These are phyloP conservation scores for Coelogynopora nodosa DNA, from an alignment of 2,888 invertebrate genomes.

Conservation along the genomic window DNA sequence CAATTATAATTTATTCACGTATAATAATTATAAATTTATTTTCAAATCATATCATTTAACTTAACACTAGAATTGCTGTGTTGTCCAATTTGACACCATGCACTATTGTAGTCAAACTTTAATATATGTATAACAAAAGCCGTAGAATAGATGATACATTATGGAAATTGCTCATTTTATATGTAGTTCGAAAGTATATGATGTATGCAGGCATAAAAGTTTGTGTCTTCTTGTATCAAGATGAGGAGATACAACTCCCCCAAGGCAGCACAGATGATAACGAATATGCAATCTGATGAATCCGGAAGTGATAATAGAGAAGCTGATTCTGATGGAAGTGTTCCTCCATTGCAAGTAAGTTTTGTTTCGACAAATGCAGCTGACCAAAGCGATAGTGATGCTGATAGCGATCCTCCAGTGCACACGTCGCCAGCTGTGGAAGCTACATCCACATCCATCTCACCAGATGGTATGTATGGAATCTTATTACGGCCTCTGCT, in stretches of 20 bases:
- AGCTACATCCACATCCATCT: no score
- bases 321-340: neutral
- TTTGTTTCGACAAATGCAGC: neutral
- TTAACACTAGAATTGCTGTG: neutral
- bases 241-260: neutral
- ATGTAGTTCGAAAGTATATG: neutral
- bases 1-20: no score
- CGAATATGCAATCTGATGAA: neutral
- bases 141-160: neutral
- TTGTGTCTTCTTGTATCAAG: neutral
- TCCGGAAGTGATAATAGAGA: neutral
- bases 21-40: no score
- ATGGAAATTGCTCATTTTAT: neutral
- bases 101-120: neutral
- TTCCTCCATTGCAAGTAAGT: neutral
- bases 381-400: neutral
- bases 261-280: neutral
- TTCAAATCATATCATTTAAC: no score
- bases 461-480: neutral
- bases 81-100: neutral
- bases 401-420: no score
- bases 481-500: neutral
- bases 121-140: neutral
- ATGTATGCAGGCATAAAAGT: neutral
- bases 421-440: no score